Evolutionary conservation across 2,113 vertebrate species (phyloP), one percentile per base, ranked within the genome.

Genomic region (Odontesthes bonariensis): DNA sequence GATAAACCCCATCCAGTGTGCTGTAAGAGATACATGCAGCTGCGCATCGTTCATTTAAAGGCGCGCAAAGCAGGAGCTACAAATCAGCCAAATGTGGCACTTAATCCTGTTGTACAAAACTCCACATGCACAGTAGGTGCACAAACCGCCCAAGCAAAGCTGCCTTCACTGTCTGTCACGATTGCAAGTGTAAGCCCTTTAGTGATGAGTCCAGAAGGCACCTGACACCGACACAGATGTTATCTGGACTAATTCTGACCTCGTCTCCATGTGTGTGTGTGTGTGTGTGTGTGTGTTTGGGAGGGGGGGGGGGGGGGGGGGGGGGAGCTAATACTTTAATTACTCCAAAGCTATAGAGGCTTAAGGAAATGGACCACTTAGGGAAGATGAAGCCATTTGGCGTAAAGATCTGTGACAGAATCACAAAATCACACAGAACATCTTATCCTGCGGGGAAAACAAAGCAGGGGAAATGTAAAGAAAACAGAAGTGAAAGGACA

Each of bases 171-270:
- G 59, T 32, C 76, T 86, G 86, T 81, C 88, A 86, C 75, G 35
- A 72, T 51, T 81, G 47, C 14, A n/a, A 58, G 19, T 60, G 55
- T 89, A 87, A 90, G 83, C 83, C 63, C 61, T 53, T 27, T 27
- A 69, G 42, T 83, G 77, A 87, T 69, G 74, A 6, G 27, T 27
- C 40, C 79, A 84, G 64, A 74, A 80, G 59, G 87, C 75, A 57
- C 79, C 63, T 67, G 70, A 77, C 81, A 88, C 89, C 83, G 65
- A 62, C 83, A 81, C 88, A 88, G 69, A 85, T 90, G 89, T 86
- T 85, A 69, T 47, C 57, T 53, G 51, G 70, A 72, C 76, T 88
- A 77, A 83, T 40, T 65, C 86, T 69, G 64, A 70, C 33, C 76
- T 59, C 58, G 74, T 38, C 57, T 54, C 14, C 35, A 19, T 46